Evolutionary conservation across 2,797 vertebrate genomes (phyloP).

Genomic region (Pseudochirops cupreus): DNA sequence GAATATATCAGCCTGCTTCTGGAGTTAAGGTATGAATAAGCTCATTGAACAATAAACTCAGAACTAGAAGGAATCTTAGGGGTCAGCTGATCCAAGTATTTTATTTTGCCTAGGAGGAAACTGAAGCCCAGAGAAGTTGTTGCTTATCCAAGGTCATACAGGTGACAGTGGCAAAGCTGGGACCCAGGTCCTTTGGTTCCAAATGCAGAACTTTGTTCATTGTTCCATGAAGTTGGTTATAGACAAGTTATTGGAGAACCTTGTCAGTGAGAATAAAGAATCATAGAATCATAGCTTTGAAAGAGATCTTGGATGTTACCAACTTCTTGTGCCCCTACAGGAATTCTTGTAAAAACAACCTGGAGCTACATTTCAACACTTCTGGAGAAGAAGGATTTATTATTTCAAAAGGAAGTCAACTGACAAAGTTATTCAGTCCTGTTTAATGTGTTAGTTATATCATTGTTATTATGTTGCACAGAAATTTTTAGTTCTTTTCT

Average conservation of each 20-base stretch:
- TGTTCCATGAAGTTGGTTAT: background rate
- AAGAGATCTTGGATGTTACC: background rate
- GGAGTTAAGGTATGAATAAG: background rate
- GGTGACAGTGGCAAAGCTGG: background rate
- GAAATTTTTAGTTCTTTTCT: background rate
- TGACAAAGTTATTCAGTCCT: background rate
- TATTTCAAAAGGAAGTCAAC: background rate
- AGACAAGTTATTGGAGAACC: background rate
- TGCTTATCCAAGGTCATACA: background rate
- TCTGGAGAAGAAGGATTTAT: background rate
- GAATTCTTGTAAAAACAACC: background rate
- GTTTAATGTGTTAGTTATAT: background rate
- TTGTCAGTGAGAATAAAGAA: background rate
- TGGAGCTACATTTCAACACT: background rate
- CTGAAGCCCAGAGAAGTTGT: background rate
- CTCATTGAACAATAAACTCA: background rate
- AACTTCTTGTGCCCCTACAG: background rate
- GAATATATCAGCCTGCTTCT: background rate
- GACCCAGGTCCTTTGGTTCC: background rate
- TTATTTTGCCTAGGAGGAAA: background rate
- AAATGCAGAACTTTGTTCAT: background rate
- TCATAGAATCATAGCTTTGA: background rate
- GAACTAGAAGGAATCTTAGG: background rate
- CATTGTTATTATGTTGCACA: background rate
- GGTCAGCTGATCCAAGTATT: background rate